Conservation (phyloP, 2,113 vertebrate genomes). For the Arothron firmamentum region DNA sequence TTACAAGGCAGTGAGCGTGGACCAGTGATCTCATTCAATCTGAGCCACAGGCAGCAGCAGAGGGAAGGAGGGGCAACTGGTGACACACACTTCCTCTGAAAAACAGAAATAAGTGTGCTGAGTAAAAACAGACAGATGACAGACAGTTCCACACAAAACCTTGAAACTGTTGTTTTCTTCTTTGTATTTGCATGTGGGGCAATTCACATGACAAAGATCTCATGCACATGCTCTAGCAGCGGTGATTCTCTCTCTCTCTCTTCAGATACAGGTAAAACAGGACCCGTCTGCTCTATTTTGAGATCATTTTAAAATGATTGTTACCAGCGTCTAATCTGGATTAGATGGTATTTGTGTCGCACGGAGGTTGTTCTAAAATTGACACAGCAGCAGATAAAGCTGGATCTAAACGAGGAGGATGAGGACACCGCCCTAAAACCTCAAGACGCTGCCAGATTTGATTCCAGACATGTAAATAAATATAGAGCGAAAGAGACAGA, state of each 20-base stretch:
- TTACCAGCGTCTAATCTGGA: slow-evolving; percentile 45
- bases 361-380: slow-evolving; percentile 1
- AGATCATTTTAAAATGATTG: slow-evolving; percentile 29
- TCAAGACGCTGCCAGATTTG: neutral
- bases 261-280: neutral
- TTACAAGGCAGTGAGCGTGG: slow-evolving; percentile 17
- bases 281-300: too few relatives aligned
- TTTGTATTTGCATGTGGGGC: slow-evolving; percentile 1
- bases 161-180: slow-evolving; percentile 10
- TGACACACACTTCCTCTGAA: too few relatives aligned
- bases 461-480: too few relatives aligned
- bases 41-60: slow-evolving; percentile 18
- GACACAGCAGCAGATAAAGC: neutral
- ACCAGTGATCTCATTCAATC: slow-evolving; percentile 49
- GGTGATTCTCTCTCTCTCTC: neutral
- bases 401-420: slow-evolving; percentile 3
- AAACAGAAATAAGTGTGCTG: too few relatives aligned
- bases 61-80: neutral
- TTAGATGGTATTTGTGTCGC: slow-evolving; percentile 45
- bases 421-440: neutral
- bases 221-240: neutral
- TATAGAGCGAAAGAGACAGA: too few relatives aligned
- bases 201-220: too few relatives aligned
- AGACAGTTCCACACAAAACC: too few relatives aligned
- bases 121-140: too few relatives aligned